Percentiles rank a stretch among this genome's conserved stretches.
These are phyloP conservation scores for Oncorhynchus mykiss DNA, from an alignment of 2,113 vertebrate genomes.

Conservation along the genomic window DNA sequence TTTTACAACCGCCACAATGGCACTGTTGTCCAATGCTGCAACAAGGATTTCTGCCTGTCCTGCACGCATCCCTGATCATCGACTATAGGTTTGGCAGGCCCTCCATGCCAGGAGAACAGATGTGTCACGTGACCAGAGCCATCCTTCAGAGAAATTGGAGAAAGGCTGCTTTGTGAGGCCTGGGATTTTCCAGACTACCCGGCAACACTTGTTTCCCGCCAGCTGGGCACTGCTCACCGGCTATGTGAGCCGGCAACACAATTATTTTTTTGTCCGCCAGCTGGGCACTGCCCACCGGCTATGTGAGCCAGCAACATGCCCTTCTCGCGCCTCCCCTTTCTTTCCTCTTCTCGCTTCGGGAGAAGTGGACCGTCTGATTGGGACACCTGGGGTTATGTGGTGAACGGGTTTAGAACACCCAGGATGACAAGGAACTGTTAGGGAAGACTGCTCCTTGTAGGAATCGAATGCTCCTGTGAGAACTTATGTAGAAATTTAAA, in stretches of 20 bases:
- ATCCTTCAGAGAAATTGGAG: neutral
- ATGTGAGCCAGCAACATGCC: slow-evolving; percentile 29
- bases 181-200: slow-evolving; percentile 9
- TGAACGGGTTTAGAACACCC: too few species aligned
- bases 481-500: too few species aligned
- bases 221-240: slow-evolving; percentile 13
- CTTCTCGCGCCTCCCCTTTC: neutral
- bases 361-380: too few species aligned
- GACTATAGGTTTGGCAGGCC: neutral
- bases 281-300: slow-evolving; percentile 14
- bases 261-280: neutral
- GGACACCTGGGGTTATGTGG: too few species aligned
- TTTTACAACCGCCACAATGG: too few species aligned
- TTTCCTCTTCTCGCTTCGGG: neutral
- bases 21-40: too few species aligned
- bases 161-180: slow-evolving; percentile 40
- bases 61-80: neutral
- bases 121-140: neutral
- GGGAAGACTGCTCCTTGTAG: too few species aligned
- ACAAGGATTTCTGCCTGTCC: too few species aligned
- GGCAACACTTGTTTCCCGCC: neutral
- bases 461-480: too few species aligned
- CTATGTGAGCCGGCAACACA: slow-evolving; percentile 16
- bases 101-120: neutral
- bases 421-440: too few species aligned